Base-by-base conservation (phyloP, 1,140 invertebrate genomes). In the Calliopsis andreniformis region DNA sequence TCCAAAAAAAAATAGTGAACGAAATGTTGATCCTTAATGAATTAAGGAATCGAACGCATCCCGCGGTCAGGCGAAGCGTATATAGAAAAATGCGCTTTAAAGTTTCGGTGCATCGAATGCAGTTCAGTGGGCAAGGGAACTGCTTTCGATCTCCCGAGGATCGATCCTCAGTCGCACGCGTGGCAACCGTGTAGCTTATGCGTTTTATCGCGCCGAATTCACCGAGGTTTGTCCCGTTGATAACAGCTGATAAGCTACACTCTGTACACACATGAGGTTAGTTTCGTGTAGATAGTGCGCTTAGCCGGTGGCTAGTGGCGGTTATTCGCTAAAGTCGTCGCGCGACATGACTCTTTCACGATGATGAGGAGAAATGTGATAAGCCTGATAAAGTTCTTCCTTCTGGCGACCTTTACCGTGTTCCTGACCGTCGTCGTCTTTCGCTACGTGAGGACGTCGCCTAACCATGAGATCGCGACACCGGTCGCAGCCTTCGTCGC, bases 281-380 rank as follows among this genome's bases (percentile, higher is more conserved):
- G 51, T 75, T 56, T 75, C 23, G 23, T 39, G 16, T 28, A 67
- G 30, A 20, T 75, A 75, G 42, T 75, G 43, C 2, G 10, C 0
- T 7, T 25, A 59, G 55, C 45, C 32, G 56, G 66, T 61, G 43
- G 53, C 28, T 25, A 20, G 63, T 23, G 45, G 32, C 53, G n/a
- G 14, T 55, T 49, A 25, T 32, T 32, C 16, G 23, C 16, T 14
- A 43, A 30, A 62, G 47, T 53, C 56, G 28, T 43, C 51, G 49
- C 51, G 42, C 80, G 76, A 78, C 70, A 87, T 87, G 85, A 75
- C 56, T 45, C 66, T 45, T 56, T 62, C 75, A 68, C 68, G 67
- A 92, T 80, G 77, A 92, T 92, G 91, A 92, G 86, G 82, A 90
- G 91, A 51, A 92, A 92, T 87, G 86, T 91, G 39, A 86, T 92